A percentile compares a stretch with the other conserved stretches of the same genome.
Evolutionary conservation across 2,113 vertebrate species (phyloP).

Genomic region (Cnemophilus loriae): DNA sequence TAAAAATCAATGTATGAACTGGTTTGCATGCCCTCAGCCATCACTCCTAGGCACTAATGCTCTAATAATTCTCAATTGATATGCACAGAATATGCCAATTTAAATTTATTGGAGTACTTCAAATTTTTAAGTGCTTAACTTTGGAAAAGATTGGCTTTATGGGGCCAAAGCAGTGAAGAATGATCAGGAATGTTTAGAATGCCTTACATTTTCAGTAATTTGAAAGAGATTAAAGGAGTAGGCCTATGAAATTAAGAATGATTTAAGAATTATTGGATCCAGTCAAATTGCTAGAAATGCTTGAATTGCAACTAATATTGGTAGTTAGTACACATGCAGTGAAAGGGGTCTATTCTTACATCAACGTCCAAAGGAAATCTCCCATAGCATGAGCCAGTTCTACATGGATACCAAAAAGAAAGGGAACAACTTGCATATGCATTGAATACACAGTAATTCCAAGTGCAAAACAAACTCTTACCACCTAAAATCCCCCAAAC

Average conservation of each 20-base stretch:
- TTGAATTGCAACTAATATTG: neutral
- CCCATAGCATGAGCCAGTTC: neutral
- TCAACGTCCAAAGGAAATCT: neutral
- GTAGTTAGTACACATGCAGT: neutral
- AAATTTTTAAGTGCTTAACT: slow-evolving; percentile 75
- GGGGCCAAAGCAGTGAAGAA: slow-evolving; percentile 48
- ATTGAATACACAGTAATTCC: neutral
- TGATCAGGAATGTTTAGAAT: slow-evolving; percentile 65
- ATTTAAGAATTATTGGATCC: slow-evolving; percentile 55
- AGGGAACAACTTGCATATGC: neutral
- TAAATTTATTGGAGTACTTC: slow-evolving; percentile 77
- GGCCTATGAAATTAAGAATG: slow-evolving; percentile 63
- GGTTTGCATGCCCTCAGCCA: slow-evolving; percentile 69
- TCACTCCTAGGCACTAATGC: slow-evolving; percentile 71
- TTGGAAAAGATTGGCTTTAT: slow-evolving; percentile 69
- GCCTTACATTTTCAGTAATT: slow-evolving; percentile 59
- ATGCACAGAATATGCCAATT: slow-evolving; percentile 74
- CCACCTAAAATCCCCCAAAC: slow-evolving; percentile 22
- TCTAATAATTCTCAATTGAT: slow-evolving; percentile 76
- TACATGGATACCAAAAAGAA: neutral
- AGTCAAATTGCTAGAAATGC: neutral
- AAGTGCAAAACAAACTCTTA: slow-evolving; percentile 21
- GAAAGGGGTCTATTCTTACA: neutral
- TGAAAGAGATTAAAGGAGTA: slow-evolving; percentile 64
- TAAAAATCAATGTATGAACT: slow-evolving; percentile 75